phyloP scores from a whole-genome alignment of 2,797 vertebrate genomes.

The Syngnathus rostellatus region DNA sequence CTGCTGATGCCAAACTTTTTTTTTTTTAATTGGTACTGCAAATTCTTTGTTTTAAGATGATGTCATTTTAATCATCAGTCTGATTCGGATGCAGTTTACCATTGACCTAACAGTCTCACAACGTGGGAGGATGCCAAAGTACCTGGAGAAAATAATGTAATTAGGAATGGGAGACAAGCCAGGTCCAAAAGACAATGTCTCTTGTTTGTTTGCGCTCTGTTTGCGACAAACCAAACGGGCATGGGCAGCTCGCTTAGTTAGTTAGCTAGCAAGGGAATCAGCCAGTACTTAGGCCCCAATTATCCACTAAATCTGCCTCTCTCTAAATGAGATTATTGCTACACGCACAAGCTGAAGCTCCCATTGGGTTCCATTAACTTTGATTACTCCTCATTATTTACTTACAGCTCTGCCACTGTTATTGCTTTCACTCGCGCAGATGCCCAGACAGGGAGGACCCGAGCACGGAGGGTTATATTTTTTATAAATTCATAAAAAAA shows the following conservation, averaged over 20 bases:
- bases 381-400: constrained; percentile 84
- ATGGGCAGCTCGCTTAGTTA: constrained; percentile 57
- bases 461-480: constrained; percentile 13
- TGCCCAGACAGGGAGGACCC: constrained; percentile 7
- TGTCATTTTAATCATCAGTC: too few relatives aligned
- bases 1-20: too few relatives aligned
- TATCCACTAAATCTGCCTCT: constrained; percentile 76
- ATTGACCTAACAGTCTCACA: background rate
- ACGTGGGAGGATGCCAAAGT: background rate
- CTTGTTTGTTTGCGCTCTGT: constrained; percentile 50
- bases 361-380: constrained; percentile 80
- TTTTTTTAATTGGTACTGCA: too few relatives aligned
- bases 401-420: constrained; percentile 73
- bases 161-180: background rate
- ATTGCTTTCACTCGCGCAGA: constrained; percentile 54
- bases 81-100: too few relatives aligned
- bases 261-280: constrained; percentile 68
- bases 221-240: constrained; percentile 56
- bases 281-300: constrained; percentile 72
- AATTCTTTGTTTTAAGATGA: too few relatives aligned
- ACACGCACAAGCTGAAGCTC: constrained; percentile 69
- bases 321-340: constrained; percentile 78
- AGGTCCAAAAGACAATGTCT: background rate
- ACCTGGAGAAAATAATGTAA: background rate
- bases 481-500: constrained; percentile 18